Evolutionary conservation across 2,888 invertebrate species (phyloP), one percentile per base, ranked within the genome.

Genomic region (Ypsolopha sequella): DNA sequence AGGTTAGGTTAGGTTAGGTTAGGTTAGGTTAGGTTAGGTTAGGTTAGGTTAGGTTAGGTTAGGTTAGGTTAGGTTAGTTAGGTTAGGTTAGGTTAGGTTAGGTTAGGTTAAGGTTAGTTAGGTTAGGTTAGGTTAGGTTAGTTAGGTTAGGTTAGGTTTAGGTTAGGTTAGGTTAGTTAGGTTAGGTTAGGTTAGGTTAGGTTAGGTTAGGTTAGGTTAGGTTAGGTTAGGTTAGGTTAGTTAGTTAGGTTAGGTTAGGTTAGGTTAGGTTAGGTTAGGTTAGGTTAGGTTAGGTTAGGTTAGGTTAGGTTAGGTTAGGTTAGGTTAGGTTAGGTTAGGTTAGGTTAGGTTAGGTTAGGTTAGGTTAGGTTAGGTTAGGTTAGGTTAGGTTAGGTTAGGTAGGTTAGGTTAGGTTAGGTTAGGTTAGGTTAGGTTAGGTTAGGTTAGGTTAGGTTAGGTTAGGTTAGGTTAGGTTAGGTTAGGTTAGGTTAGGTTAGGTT

Each of bases 401-500:
- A 43, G 36, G 50, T 50, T 50, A 44, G 41, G 44, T 50, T 50
- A 50, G 50, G 41, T 50, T 50, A 44, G 41, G 44, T 50, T 39
- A 39, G 39, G 39, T 39, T 39, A 3, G 39, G 39, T 39, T 39
- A 3, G 39, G 48, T 48, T 50, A 44, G 50, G 50, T 50, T 44
- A 50, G 50, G 50, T 50, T 50, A 44, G 44, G 50, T 50, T 50
- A 50, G 50, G 50, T 50, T 50, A 50, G 43, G 50, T 50, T 50
- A 50, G 50, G 50, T 50, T 39, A 39, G 39, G 39, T 39, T 39
- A 39, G 39, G 39, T 50, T 41, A 24, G 38, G 50, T 41, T 44
- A 43, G 43, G 51, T 51, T 51, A 51, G 50, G 50, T 50, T 50
- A 50, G 50, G 50, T 50, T 50, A 50, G 50, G 50, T 50, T 50